Evolutionary conservation across 2,888 invertebrate genomes (phyloP).

Genomic region (Caenorhabditis uteleia): DNA sequence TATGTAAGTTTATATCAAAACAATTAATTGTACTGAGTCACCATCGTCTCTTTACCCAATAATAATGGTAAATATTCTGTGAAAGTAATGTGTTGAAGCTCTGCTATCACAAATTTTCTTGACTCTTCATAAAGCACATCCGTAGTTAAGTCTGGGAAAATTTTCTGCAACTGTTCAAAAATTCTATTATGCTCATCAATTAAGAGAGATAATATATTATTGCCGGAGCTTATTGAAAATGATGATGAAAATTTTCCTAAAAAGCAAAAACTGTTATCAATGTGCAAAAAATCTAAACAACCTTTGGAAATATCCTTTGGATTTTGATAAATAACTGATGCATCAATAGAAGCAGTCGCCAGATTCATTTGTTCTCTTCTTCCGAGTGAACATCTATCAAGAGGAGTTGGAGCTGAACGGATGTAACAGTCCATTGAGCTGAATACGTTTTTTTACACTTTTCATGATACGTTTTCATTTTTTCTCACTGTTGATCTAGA

Average conservation of each 20-base stretch:
- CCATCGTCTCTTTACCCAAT: constrained; percentile 38
- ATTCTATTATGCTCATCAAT: constrained; percentile 31
- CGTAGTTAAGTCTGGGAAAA: not conserved
- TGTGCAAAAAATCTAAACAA: not conserved
- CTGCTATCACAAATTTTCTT: constrained; percentile 71
- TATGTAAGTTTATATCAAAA: not conserved
- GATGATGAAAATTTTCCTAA: not conserved
- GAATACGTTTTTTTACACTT: not conserved
- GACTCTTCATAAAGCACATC: constrained; percentile 69
- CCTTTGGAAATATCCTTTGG: constrained; percentile 12
- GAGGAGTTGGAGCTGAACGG: constrained; percentile 24
- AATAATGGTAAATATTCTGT: constrained; percentile 61
- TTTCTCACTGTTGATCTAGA: constrained; percentile 14
- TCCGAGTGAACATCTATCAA: constrained; percentile 16
- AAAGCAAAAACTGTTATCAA: not conserved
- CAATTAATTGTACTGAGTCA: too few relatives aligned
- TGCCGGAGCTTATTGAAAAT: not conserved
- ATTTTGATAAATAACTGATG: constrained; percentile 36
- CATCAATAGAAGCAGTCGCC: constrained; percentile 41
- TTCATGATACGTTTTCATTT: not conserved
- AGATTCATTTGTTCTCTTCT: constrained; percentile 35
- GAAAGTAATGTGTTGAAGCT: constrained; percentile 74
- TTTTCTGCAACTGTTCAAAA: constrained; percentile 12
- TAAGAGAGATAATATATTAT: constrained; percentile 3
- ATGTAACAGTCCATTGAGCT: constrained; percentile 27